Conservation (phyloP, 2,113 vertebrate genomes). For the Etia nguti region DNA sequence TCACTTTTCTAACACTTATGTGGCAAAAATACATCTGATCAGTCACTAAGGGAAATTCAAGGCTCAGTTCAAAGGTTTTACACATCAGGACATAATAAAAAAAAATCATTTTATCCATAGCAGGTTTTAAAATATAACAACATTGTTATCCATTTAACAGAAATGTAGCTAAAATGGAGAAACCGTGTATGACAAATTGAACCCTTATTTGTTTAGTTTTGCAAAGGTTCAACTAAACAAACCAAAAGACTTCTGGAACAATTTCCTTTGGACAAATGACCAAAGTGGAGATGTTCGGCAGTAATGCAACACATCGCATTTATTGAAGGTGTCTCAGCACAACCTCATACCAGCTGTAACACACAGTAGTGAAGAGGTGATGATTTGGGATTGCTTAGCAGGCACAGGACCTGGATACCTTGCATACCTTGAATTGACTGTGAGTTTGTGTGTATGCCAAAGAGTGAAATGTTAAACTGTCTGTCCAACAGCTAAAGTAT, state of each 20-base stretch:
- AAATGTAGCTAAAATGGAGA: neutral
- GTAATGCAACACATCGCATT: neutral
- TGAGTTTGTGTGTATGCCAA: neutral
- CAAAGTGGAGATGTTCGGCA: neutral
- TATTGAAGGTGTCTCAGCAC: neutral
- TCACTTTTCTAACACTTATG: neutral
- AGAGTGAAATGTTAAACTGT: neutral
- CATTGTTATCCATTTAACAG: neutral
- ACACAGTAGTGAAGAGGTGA: fast-evolving
- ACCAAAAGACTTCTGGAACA: neutral
- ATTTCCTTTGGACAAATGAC: neutral
- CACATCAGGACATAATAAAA: fast-evolving
- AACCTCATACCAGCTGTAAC: neutral
- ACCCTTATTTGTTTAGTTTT: neutral
- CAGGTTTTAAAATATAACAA: neutral
- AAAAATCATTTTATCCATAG: neutral
- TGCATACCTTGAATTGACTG: neutral
- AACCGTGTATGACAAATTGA: neutral
- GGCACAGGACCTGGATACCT: neutral
- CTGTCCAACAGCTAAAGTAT: neutral
- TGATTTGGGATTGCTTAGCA: neutral
- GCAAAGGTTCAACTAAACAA: neutral
- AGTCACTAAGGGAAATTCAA: neutral
- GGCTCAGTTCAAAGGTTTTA: neutral
- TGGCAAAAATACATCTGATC: neutral